These are phyloP conservation scores for Calidris pygmaea DNA, from an alignment of 2,113 vertebrate species.

Conservation along the genomic window DNA sequence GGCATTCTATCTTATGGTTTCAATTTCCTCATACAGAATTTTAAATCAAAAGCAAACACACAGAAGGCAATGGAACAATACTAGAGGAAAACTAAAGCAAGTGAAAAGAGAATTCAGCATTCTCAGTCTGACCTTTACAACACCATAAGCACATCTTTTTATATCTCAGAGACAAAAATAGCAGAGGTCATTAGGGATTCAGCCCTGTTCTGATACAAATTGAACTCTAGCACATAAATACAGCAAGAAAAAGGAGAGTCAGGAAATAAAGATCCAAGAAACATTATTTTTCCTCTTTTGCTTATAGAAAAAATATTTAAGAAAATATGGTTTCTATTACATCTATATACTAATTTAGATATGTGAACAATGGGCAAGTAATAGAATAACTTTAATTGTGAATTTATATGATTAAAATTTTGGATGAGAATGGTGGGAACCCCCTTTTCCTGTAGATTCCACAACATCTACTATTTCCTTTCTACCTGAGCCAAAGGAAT, in stretches of 20 bases:
- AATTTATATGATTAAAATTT: background rate
- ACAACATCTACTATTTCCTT: background rate
- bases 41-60: background rate
- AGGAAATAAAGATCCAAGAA: background rate
- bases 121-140: conserved; percentile 29
- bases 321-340: background rate
- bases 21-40: background rate
- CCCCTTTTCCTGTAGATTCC: background rate
- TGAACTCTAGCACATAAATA: background rate
- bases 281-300: background rate
- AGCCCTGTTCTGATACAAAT: background rate
- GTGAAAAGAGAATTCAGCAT: background rate
- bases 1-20: background rate
- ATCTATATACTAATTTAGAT: background rate
- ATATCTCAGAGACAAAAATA: conserved; percentile 6
- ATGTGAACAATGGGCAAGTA: accelerated
- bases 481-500: background rate
- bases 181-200: conserved; percentile 1
- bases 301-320: background rate
- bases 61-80: background rate
- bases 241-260: background rate
- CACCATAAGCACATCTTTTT: background rate
- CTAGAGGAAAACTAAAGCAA: background rate
- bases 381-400: background rate
- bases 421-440: background rate